A percentile compares a stretch with the other conserved stretches of the same genome.
Evolutionary conservation across 1,140 invertebrate genomes (phyloP).

Genomic region (Tetraneura akinire): DNA sequence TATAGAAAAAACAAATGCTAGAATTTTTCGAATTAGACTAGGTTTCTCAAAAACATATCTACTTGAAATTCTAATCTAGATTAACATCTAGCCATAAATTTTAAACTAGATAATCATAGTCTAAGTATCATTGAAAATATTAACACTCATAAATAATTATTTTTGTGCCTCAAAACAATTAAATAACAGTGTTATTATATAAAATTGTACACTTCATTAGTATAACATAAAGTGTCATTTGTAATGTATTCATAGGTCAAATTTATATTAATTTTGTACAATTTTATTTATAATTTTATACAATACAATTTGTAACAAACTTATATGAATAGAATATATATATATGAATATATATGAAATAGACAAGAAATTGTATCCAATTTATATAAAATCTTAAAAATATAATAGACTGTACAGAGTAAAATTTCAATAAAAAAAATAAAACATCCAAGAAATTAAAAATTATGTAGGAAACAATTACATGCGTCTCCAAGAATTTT

Average conservation of each 20-base stretch:
- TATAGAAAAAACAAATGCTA: no score
- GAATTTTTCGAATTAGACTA: no score
- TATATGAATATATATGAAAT: background rate
- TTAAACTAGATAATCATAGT: background rate
- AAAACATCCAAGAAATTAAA: constrained; percentile 7
- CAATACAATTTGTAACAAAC: constrained; percentile 47
- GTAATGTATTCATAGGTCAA: background rate
- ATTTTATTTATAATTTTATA: constrained; percentile 14
- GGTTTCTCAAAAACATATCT: background rate
- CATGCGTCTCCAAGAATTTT: constrained; percentile 38
- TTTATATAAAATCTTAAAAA: constrained; percentile 21
- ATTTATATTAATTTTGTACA: constrained; percentile 24
- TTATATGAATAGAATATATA: constrained; percentile 33
- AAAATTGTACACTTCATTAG: background rate
- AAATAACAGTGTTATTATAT: background rate
- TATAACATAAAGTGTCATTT: background rate
- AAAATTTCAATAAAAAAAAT: constrained; percentile 1
- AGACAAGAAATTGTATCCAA: constrained; percentile 3
- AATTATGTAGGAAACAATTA: constrained; percentile 31
- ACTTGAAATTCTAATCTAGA: background rate
- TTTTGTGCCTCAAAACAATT: background rate
- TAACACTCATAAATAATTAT: background rate
- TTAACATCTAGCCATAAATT: background rate
- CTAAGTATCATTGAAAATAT: background rate
- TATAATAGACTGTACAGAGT: constrained; percentile 25